These are phyloP conservation scores for Pygoscelis adeliae DNA, from an alignment of 2,113 vertebrate genomes.

Conservation along the genomic window DNA sequence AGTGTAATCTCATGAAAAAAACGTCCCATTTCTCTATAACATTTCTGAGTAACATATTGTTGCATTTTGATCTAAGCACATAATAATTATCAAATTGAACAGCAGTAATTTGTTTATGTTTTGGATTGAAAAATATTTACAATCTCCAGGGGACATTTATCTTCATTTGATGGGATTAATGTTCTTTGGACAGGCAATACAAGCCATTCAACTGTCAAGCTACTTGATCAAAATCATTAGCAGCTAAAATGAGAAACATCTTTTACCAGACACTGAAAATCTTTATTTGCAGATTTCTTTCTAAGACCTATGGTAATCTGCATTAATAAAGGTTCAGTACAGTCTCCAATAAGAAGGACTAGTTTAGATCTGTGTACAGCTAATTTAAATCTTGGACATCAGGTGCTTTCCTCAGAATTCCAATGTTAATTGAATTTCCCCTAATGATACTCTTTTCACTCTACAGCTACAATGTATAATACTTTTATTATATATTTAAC, in stretches of 20 bases:
- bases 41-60: background rate
- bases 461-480: background rate
- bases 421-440: background rate
- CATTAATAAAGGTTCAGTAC: background rate
- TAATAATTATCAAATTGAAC: background rate
- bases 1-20: background rate
- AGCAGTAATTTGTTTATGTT: background rate
- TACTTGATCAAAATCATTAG: background rate
- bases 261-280: background rate
- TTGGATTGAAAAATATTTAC: background rate
- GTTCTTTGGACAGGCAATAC: background rate
- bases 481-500: background rate
- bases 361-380: background rate
- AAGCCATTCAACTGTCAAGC: background rate
- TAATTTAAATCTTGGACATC: background rate
- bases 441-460: background rate
- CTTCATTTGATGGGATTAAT: background rate
- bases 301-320: background rate
- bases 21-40: background rate
- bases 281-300: background rate
- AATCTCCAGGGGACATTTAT: background rate
- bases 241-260: background rate
- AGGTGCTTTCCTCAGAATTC: background rate
- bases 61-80: background rate
- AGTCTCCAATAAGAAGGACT: background rate